Base-by-base conservation (phyloP, 1,140 invertebrate species). In the Polypedilum pembai region DNA sequence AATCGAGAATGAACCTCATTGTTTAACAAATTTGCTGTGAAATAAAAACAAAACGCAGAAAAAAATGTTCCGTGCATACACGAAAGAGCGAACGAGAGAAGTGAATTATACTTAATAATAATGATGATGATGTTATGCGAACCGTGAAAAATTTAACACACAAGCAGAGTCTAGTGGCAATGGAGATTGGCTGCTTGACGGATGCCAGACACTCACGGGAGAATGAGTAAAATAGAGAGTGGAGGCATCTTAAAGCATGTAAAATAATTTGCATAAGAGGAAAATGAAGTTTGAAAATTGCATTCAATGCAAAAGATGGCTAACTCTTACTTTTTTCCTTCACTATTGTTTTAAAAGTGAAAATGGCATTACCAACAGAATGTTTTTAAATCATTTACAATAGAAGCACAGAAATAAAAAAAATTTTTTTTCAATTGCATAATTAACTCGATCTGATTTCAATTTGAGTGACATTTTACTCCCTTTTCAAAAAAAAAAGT, bases 141-240 rank as follows among this genome's bases (percentile, higher is more conserved):
- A 56, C 45, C 45, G 45, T 56, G 45, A 56, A 56, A 56, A 56
- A 56, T 56, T 56, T 56, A n/a, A 56, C 45, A 56, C 45, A 56
- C 45, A n/a, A 56, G 12, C 4, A 56, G 45, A 56, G 45, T n/a
- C 12, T 12, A 56, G 12, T 56, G 45, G 12, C n/a, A n/a, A n/a
- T 56, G 45, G 41, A 45, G 15, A 12, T 45, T 45, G 15, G 41
- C 41, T 15, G 8, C 8, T 45, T 45, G 41, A 12, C 2, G 41
- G 15, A 45, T 45, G 15, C 15, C 41, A 45, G 41, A 15, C 15
- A 45, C 45, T 56, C 12, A 15, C 12, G 1, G 15, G 45, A 56
- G 45, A 56, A 12, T 56, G 12, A n/a, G 45, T 56, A 4, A n/a
- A 56, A n/a, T n/a, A 33, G 10, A 56, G 12, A 56, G n/a, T n/a